A percentile compares a stretch with the other conserved stretches of the same genome.
Evolutionary conservation across 1,140 invertebrate species (phyloP).

Genomic region (Notospermus geniculatus): DNA sequence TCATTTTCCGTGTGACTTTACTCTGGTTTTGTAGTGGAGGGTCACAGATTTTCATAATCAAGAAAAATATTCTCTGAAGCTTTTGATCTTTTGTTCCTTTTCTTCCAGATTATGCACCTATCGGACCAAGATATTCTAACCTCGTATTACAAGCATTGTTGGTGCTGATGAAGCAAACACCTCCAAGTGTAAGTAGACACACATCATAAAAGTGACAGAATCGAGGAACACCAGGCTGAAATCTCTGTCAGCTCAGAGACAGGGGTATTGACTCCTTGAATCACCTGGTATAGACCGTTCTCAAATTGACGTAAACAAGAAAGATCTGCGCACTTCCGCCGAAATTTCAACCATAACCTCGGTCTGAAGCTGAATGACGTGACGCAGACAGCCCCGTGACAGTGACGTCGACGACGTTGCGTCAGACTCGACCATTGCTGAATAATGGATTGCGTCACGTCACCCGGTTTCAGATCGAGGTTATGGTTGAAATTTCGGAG

Average conservation of each 20-base stretch:
- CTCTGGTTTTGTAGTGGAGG: too few relatives aligned
- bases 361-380: too few relatives aligned
- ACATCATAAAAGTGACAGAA: not conserved
- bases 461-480: too few relatives aligned
- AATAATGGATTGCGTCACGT: too few relatives aligned
- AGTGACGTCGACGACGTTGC: too few relatives aligned
- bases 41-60: not conserved
- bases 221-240: not conserved
- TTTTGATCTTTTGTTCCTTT: slow-evolving; percentile 4
- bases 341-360: too few relatives aligned
- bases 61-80: not conserved
- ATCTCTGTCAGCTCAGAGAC: not conserved
- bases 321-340: too few relatives aligned
- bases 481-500: too few relatives aligned
- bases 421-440: too few relatives aligned
- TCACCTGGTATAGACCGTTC: not conserved
- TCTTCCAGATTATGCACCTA: slow-evolving; percentile 84
- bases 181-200: slow-evolving; percentile 66
- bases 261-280: not conserved
- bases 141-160: slow-evolving; percentile 91
- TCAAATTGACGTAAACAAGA: too few relatives aligned
- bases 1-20: too few relatives aligned
- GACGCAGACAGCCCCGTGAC: too few relatives aligned
- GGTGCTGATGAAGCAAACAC: slow-evolving; percentile 91
- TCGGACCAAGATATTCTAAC: slow-evolving; percentile 97